Percentiles rank a stretch among this genome's conserved stretches.
phyloP scores from a whole-genome alignment of 2,113 vertebrate genomes.

The Daubentonia madagascariensis region DNA sequence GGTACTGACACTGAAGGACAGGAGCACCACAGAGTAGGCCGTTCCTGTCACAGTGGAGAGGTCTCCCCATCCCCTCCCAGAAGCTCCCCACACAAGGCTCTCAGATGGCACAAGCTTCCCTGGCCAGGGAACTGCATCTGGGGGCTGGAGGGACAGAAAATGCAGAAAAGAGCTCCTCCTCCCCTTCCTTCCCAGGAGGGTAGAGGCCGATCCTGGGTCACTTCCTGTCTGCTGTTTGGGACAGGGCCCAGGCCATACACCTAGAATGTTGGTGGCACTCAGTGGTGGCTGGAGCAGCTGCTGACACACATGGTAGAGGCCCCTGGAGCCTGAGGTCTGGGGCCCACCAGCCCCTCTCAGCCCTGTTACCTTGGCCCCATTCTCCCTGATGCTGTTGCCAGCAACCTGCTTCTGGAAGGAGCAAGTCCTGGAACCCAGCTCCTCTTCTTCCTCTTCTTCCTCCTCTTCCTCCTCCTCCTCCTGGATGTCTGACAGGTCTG shows the following conservation, averaged over 20 bases:
- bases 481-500: conserved; percentile 97
- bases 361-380: conserved; percentile 86
- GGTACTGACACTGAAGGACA: background rate
- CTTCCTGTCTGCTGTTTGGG: background rate
- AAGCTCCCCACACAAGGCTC: background rate
- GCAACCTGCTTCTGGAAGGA: conserved; percentile 65
- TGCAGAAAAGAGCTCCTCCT: background rate
- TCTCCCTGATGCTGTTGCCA: conserved; percentile 76
- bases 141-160: background rate
- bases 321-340: background rate
- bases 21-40: background rate
- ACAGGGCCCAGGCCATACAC: conserved; percentile 35
- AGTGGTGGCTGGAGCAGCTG: background rate
- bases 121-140: background rate
- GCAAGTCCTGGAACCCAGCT: conserved; percentile 75
- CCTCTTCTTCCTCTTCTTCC: conserved; percentile 84
- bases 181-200: background rate
- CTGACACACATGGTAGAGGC: background rate
- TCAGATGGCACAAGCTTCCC: background rate
- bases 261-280: background rate
- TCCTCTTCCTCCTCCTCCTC: conserved; percentile 98
- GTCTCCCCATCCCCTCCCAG: background rate
- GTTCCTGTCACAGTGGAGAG: background rate
- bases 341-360: background rate
- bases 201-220: background rate